These are phyloP conservation scores for Archips xylosteana DNA, from an alignment of 2,888 invertebrate genomes.

Conservation along the genomic window DNA sequence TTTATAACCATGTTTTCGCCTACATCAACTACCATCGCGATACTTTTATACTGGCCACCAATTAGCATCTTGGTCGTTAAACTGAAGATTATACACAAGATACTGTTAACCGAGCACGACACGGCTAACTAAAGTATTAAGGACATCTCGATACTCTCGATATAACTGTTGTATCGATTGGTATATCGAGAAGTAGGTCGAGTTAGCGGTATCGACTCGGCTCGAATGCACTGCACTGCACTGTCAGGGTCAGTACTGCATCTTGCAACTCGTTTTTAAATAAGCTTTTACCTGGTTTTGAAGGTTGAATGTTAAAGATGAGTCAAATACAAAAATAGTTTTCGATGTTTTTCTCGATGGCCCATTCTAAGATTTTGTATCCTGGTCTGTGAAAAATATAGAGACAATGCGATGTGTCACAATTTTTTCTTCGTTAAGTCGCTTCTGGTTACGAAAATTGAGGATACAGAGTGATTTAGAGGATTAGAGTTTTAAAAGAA, in stretches of 20 bases:
- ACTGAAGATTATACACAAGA: slow-evolving; percentile 2
- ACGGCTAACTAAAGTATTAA: slow-evolving; percentile 31
- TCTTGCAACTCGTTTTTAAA: background rate
- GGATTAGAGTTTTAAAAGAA: too few relatives aligned
- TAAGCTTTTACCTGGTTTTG: slow-evolving; percentile 13
- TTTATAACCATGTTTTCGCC: background rate
- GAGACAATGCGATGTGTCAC: background rate
- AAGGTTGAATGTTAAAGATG: slow-evolving; percentile 8
- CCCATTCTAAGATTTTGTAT: background rate
- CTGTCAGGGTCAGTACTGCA: slow-evolving; percentile 21
- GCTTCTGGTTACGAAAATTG: too few relatives aligned
- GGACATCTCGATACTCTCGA: slow-evolving; percentile 25
- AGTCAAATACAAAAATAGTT: background rate
- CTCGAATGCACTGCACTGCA: slow-evolving; percentile 28
- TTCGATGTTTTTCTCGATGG: background rate
- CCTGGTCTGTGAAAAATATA: background rate
- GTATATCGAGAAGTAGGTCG: slow-evolving; percentile 23
- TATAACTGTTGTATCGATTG: slow-evolving; percentile 36
- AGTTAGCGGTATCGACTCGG: slow-evolving; percentile 28
- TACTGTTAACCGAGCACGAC: slow-evolving; percentile 5
- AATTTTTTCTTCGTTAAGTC: background rate
- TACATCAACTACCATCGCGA: background rate
- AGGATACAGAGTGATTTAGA: too few relatives aligned
- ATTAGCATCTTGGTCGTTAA: slow-evolving; percentile 26
- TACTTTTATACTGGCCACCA: slow-evolving; percentile 9